Percentiles rank a stretch among this genome's conserved stretches.
These are phyloP conservation scores for Zaprionus gabonicus DNA, from an alignment of 1,140 invertebrate genomes.

Conservation along the genomic window DNA sequence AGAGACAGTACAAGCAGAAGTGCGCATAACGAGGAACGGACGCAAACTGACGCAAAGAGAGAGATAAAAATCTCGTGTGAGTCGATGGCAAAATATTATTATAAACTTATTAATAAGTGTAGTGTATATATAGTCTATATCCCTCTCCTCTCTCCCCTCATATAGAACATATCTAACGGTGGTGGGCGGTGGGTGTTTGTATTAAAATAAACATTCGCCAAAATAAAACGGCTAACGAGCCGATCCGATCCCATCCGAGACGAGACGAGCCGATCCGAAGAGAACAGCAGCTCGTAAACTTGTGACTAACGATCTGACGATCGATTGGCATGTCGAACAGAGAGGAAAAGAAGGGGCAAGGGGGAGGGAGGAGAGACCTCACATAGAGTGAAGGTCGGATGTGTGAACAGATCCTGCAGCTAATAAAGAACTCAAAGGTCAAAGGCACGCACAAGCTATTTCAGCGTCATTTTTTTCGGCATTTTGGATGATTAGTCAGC, in stretches of 20 bases:
- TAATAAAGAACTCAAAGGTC: slow-evolving; percentile 11
- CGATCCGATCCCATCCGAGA: slow-evolving; percentile 13
- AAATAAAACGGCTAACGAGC: slow-evolving; percentile 39
- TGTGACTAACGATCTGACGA: slow-evolving; percentile 70
- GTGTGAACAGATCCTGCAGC: slow-evolving; percentile 10
- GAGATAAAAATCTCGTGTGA: slow-evolving; percentile 32
- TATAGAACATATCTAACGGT: slow-evolving; percentile 29
- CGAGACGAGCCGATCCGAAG: slow-evolving; percentile 2
- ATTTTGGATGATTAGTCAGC: slow-evolving; percentile 3
- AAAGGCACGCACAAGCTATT: slow-evolving; percentile 9
- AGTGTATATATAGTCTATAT: slow-evolving; percentile 22
- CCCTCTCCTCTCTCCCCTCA: neutral
- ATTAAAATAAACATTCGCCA: slow-evolving; percentile 72
- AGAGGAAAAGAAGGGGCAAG: neutral
- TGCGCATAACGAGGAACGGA: slow-evolving; percentile 37
- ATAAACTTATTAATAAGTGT: slow-evolving; percentile 79
- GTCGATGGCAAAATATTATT: slow-evolving; percentile 57
- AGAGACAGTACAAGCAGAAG: slow-evolving; percentile 22
- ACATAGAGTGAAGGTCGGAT: neutral
- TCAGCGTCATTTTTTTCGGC: slow-evolving; percentile 18
- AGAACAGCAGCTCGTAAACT: slow-evolving; percentile 42
- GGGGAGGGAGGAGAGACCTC: neutral
- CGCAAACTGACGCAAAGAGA: slow-evolving; percentile 45
- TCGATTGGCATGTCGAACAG: slow-evolving; percentile 33
- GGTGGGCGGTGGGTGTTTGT: slow-evolving; percentile 17